Evolutionary conservation across 2,797 vertebrate species (phyloP), one percentile per base, ranked within the genome.

Genomic region (Pagetopsis macropterus): DNA sequence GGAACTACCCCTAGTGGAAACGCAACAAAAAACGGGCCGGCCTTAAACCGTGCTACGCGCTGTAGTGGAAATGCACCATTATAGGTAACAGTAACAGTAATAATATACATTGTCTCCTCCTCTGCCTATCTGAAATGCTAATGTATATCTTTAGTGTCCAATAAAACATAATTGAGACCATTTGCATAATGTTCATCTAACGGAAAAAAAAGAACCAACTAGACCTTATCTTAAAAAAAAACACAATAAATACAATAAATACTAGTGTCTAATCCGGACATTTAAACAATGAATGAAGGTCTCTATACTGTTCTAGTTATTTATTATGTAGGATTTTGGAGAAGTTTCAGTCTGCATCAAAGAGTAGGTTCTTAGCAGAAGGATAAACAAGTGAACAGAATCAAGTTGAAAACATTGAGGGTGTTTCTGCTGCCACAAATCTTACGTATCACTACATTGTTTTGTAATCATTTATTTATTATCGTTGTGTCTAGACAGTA

Each of bases 401-500:
- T 68, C 57, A 48, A 48, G 33, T 59, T 45, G 9, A 61, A 57
- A 62, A 51, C 54, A 71, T 60, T 50, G 51, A 54, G 56, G 41
- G 57, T 57, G 46, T 48, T 73, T 51, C 57, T 31, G 12, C 21
- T 55, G 69, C 56, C 52, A 40, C 23, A 65, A 37, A 43, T 51
- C 48, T 55, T 70, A 48, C 40, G 8, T 41, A 44, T 72, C 27
- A n/a, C 11, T 1, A 11, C 65, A 9, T 65, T 65, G 65, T 62
- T 19, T 75, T 72, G 61, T 64, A 37, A 45, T 64, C 33, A 72
- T 69, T 66, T 70, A 48, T 78, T 50, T 49, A 54, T 52, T 52
- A 61, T 21, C 5, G n/a, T 48, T 44, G 62, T n/a, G 19, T 3
- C 70, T 50, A 0, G 11, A 23, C 23, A n/a, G 37, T 41, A 54